Conservation (phyloP, 2,797 vertebrate genomes). For the Anguilla pacifica region DNA sequence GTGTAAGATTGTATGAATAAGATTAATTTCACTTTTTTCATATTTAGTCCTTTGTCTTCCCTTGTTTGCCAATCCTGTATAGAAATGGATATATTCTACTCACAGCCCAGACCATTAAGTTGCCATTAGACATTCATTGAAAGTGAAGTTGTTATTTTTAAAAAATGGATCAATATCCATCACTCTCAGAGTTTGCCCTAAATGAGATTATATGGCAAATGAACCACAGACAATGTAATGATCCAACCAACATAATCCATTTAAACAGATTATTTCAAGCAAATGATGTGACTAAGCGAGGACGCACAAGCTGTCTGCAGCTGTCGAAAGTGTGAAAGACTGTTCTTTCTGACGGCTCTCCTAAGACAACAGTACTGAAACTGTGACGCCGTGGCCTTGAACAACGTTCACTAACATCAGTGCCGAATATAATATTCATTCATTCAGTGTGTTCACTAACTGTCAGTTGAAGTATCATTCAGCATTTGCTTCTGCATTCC, state of each 20-base stretch:
- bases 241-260: slow-evolving; percentile 32
- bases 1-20: not conserved
- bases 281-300: slow-evolving; percentile 15
- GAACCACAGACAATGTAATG: slow-evolving; percentile 62
- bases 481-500: not conserved
- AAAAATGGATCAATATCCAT: slow-evolving; percentile 69
- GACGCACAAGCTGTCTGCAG: not conserved
- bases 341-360: not conserved
- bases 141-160: slow-evolving; percentile 52
- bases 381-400: not conserved
- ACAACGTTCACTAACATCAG: not conserved
- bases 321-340: not conserved
- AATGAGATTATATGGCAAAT: slow-evolving; percentile 66
- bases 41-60: not conserved
- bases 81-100: slow-evolving; percentile 57
- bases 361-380: not conserved
- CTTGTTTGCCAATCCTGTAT: slow-evolving; percentile 28
- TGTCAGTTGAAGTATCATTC: not conserved
- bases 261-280: slow-evolving; percentile 18
- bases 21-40: not conserved
- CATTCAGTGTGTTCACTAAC: not conserved
- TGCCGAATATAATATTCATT: not conserved
- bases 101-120: slow-evolving; percentile 50
- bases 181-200: slow-evolving; percentile 53
- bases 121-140: slow-evolving; percentile 61